Conservation (phyloP, 2,888 invertebrate genomes). For the Coleophora flavipennella region DNA sequence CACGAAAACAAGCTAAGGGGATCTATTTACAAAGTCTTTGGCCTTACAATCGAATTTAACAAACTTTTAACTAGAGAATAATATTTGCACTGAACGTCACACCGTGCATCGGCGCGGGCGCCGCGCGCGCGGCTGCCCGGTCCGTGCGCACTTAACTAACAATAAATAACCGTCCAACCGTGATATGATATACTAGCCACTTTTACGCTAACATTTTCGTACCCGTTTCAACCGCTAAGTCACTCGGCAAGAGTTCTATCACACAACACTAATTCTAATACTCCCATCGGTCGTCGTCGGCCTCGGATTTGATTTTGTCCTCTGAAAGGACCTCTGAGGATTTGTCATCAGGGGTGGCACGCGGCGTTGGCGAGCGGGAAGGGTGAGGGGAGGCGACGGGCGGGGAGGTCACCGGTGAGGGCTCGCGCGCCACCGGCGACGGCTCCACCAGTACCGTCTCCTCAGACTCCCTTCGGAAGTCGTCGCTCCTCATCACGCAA, state of each 20-base stretch:
- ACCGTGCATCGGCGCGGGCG: too few species aligned
- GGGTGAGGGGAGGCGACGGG: conserved; percentile 16
- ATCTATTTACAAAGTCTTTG: conserved; percentile 67
- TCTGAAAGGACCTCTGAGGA: conserved; percentile 49
- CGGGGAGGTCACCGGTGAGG: conserved; percentile 43
- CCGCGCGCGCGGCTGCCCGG: conserved; percentile 13
- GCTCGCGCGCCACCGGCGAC: conserved; percentile 75
- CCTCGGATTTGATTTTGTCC: conserved; percentile 72
- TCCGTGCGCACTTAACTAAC: conserved; percentile 21
- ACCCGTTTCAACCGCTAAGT: conserved; percentile 30
- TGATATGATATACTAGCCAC: conserved; percentile 20
- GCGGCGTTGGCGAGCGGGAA: conserved; percentile 29
- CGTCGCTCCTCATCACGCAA: conserved; percentile 90
- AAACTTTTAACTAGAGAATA: conserved; percentile 34
- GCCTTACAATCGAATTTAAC: conserved; percentile 59
- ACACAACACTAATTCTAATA: conserved; percentile 39
- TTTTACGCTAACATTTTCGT: conserved; percentile 24
- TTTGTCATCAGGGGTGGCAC: conserved; percentile 28
- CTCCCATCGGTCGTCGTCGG: conserved; percentile 77
- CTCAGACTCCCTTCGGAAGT: conserved; percentile 76
- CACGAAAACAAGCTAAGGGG: conserved; percentile 33
- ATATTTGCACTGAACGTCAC: conserved; percentile 41
- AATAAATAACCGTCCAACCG: conserved; percentile 32
- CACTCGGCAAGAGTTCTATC: conserved; percentile 21
- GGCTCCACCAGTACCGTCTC: conserved; percentile 85